Evolutionary conservation across 2,797 vertebrate genomes (phyloP), one percentile per base, ranked within the genome.

Genomic region (Molothrus aeneus): DNA sequence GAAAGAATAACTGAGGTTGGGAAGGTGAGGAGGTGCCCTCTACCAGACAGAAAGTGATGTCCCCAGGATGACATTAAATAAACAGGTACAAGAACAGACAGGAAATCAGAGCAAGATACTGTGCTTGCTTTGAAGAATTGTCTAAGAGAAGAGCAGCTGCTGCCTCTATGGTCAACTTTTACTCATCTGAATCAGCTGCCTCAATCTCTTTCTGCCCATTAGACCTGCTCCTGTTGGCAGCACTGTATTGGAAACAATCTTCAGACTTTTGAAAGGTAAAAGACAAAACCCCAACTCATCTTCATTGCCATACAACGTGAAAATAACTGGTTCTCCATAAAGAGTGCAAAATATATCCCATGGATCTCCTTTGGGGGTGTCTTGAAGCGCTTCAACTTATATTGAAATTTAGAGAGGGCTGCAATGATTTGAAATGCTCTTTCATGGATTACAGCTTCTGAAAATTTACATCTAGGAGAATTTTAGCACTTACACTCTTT

Each of bases 1-100:
- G 69, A 79, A 83, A 88, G 65, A 90, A 53, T 68, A 89, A 83
- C 64, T 56, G 29, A 92, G 87, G 36, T 75, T 80, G 74, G 65
- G 72, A 86, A 95, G 87, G 94, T 93, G 80, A 93, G 70, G 40
- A 93, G n/a, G 36, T 94, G 43, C 26, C 43, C 65, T 84, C 87
- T 59, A 47, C 28, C 65, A 90, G 71, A 64, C 40, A 84, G 86
- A 90, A 88, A 73, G 21, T 29, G 14, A 48, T 24, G 45, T 82
- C 64, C 31, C 36, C 1, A 4, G 25, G 31, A 60, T 77, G 70
- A 70, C 45, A 61, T 88, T 79, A 80, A 92, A 80, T 60, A 88
- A 88, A 86, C 51, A 83, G 29, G 20, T 84, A 10, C 61, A 86
- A 86, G 57, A 94, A 40, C 70, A 84, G 54, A 64, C 1, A 5